phyloP scores from a whole-genome alignment of 2,797 vertebrate species.

The Cryptoprocta ferox region DNA sequence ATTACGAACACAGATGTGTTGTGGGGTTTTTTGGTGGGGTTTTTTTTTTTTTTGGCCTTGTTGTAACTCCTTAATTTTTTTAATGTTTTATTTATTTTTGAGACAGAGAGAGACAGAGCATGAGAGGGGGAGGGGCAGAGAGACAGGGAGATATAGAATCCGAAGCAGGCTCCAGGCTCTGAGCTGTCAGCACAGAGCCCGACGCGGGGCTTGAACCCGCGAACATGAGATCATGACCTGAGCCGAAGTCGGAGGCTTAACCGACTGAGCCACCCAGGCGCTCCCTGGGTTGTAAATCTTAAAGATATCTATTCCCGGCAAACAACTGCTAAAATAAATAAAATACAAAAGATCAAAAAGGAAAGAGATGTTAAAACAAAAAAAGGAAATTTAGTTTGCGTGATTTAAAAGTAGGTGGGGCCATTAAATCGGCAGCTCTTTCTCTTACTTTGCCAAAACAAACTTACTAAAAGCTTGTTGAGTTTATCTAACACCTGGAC shows the following conservation, averaged over 20 bases:
- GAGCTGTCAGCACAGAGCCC: too few species aligned
- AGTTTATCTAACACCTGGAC: not conserved
- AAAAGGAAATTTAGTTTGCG: not conserved
- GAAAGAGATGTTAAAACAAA: not conserved
- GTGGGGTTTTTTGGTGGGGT: not conserved
- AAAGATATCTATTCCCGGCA: not conserved
- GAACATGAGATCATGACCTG: too few species aligned
- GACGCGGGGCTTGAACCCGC: too few species aligned
- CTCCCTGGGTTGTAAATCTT: not conserved
- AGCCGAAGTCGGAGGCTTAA: too few species aligned
- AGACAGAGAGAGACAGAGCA: too few species aligned
- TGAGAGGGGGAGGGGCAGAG: too few species aligned
- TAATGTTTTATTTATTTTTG: too few species aligned
- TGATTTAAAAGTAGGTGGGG: conserved; percentile 5
- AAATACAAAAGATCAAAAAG: conserved; percentile 12
- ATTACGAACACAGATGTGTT: conserved; percentile 54
- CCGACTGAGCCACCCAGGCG: too few species aligned
- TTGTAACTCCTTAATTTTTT: too few species aligned
- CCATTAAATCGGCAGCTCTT: not conserved
- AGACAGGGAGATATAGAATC: too few species aligned
- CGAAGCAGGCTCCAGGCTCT: too few species aligned
- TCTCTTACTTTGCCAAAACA: not conserved
- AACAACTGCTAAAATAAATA: not conserved
- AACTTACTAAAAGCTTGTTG: not conserved
- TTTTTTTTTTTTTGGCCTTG: not conserved